These are phyloP conservation scores for Zaprionus camerounensis DNA, from an alignment of 1,140 invertebrate species.

Conservation along the genomic window DNA sequence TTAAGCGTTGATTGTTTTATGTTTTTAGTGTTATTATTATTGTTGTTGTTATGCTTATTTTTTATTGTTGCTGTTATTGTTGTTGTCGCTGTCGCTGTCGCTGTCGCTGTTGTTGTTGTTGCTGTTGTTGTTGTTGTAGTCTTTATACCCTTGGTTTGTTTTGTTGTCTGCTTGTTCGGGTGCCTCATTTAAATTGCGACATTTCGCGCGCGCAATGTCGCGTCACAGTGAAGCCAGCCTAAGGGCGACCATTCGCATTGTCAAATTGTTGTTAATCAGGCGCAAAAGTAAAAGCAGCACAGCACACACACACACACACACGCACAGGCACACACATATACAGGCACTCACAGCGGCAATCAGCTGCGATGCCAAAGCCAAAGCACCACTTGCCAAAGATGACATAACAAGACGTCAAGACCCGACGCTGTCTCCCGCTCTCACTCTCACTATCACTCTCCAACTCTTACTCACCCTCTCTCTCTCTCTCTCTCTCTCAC, in stretches of 20 bases:
- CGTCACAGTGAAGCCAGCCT: neutral
- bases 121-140: neutral
- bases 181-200: slow-evolving; percentile 23
- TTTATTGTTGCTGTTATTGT: neutral
- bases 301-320: neutral
- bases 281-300: slow-evolving; percentile 43
- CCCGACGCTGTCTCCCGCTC: slow-evolving; percentile 13
- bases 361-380: slow-evolving; percentile 19
- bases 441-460: slow-evolving; percentile 1
- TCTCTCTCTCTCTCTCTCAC: neutral
- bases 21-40: slow-evolving; percentile 10
- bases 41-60: neutral
- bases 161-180: slow-evolving; percentile 8
- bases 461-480: neutral
- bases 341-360: slow-evolving; percentile 16
- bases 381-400: slow-evolving; percentile 32
- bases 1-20: slow-evolving; percentile 10
- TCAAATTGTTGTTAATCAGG: slow-evolving; percentile 20
- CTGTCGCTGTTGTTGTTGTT: neutral
- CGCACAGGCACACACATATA: neutral
- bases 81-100: neutral
- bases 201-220: slow-evolving; percentile 28
- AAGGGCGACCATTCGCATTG: neutral
- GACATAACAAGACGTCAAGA: slow-evolving; percentile 53
- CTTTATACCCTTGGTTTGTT: slow-evolving; percentile 3